Evolutionary conservation across 2,888 invertebrate species (phyloP), one percentile per base, ranked within the genome.

Genomic region (Drosophila meridiana): DNA sequence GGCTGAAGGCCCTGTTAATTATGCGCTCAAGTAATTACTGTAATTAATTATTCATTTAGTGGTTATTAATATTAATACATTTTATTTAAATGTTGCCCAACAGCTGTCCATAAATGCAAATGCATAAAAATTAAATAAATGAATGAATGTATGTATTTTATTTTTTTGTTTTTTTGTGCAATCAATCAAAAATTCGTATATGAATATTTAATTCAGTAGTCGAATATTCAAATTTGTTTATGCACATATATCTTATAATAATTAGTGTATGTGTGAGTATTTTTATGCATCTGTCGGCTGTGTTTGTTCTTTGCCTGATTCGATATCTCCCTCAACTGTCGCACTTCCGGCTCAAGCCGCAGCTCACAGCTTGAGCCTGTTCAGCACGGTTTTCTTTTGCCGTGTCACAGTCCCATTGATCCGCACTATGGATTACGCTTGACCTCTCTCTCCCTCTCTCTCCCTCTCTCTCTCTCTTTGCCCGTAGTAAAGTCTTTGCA

Each of bases 11-110:
- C 30, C 36, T 30, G 30, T 50, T 34, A 40, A 56, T 56, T 55
- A 65, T 65, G 20, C 53, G 38, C 43, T 47, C n/a, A 45, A 13
- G 4, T 47, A 53, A 53, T 67, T 64, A 55, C 11, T 45, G 6
- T 36, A 53, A 38, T 30, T 5, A 52, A 40, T 60, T 32, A 50
- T 42, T 30, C 38, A 38, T 34, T 45, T 28, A n/a, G 40, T 40
- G 14, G 20, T 26, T 26, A 32, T 26, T 50, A 60, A 40, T 56
- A 56, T 56, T 56, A 56, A 56, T 52, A 13, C 6, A 32, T 20
- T 52, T 6, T 20, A 34, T 52, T 52, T 20, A 34, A 52, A 36
- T 52, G 20, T 36, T 26, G 52, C 50, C 32, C 14, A 48, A 30
- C 48, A 48, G 5, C 48, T 50, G 30, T 9, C 0, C n/a, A 50